phyloP scores from a whole-genome alignment of 2,113 vertebrate genomes.

The Apodemus sylvaticus region DNA sequence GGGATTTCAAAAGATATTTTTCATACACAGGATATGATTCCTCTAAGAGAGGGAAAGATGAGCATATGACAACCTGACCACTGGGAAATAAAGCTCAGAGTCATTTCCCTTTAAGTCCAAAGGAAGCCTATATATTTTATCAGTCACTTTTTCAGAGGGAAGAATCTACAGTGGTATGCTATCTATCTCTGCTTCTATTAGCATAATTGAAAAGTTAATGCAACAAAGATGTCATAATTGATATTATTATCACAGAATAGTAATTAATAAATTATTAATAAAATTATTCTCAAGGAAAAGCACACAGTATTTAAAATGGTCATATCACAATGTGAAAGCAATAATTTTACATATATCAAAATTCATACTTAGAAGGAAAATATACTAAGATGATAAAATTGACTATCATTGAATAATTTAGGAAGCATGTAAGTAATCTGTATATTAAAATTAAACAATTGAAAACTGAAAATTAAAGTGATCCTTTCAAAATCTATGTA shows the following conservation, averaged over 20 bases:
- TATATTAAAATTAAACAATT: background rate
- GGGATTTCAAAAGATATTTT: slow-evolving; percentile 69
- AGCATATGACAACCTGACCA: slow-evolving; percentile 48
- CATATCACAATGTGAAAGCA: background rate
- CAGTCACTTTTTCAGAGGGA: slow-evolving; percentile 62
- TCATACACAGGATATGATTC: slow-evolving; percentile 69
- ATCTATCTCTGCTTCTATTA: slow-evolving; percentile 62
- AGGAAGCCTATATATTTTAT: slow-evolving; percentile 69
- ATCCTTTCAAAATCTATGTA: background rate
- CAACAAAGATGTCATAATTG: background rate
- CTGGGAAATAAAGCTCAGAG: slow-evolving; percentile 69
- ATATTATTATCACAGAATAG: background rate
- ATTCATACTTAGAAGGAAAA: background rate
- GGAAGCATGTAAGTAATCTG: background rate
- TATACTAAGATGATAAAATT: background rate
- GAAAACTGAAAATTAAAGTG: background rate
- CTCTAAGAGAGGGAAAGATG: slow-evolving; percentile 34
- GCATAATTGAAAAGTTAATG: background rate
- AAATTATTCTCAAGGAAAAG: background rate
- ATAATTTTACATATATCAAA: background rate
- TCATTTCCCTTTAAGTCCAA: slow-evolving; percentile 66
- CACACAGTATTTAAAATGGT: background rate
- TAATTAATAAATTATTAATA: background rate
- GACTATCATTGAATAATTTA: background rate
- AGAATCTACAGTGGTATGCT: slow-evolving; percentile 21